Evolutionary conservation across 2,797 vertebrate species (phyloP), one percentile per base, ranked within the genome.

Genomic region (Labroides dimidiatus): DNA sequence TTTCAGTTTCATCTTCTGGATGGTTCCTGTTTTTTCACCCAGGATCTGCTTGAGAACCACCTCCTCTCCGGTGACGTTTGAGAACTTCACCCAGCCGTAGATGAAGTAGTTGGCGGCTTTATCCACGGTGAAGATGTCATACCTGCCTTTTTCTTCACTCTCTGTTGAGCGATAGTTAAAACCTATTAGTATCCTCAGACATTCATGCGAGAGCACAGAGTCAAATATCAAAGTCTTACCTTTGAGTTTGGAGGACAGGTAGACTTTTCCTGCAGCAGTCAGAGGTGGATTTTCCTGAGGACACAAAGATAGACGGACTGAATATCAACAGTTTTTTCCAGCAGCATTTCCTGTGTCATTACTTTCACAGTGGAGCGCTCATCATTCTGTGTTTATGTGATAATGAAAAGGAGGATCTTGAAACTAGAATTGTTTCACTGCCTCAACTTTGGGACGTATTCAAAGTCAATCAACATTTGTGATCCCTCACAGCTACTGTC

Each of bases 1-100:
- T 0, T 0, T 1, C 3, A 41, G n/a, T 0, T 0, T 1, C 2
- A 37, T 20, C 1, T 0, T n/a, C 6, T 66, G 0, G 2, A 87
- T 10, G 1, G 0, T 6, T n/a, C 0, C 8, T 2, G 0, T 0
- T 1, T 0, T 0, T 33, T 33, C 30, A 1, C 0, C 1, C 0
- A 0, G 0, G 0, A 0, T 41, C 4, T 37, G 13, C 5, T 0
- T 1, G 27, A 89, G 66, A 1, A 0, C 0, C 0, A 69, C 0
- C 0, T 19, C 0, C n/a, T 75, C n/a, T 0, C 0, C 0, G 0
- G 10, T n/a, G 11, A 0, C 0, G 0, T 11, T 0, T 4, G 10
- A 0, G 24, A 78, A 1, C 16, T 1, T 64, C 68, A 90, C 21
- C 79, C 68, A 78, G 20, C 72, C 89, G 0, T 70, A 77, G 66